Conservation (phyloP, 2,888 invertebrate species). For the Cerastis leucographa region DNA sequence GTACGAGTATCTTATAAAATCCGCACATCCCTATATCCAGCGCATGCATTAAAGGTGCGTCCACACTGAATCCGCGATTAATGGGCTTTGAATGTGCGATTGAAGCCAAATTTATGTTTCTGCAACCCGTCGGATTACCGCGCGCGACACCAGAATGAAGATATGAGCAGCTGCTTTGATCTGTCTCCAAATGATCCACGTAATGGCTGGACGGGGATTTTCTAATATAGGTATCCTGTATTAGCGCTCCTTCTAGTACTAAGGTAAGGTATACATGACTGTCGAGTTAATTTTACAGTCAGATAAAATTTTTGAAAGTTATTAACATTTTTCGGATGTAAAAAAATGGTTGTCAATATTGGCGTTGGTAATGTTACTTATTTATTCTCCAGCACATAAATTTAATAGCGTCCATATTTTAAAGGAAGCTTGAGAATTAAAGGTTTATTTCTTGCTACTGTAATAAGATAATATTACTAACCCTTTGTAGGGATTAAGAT, state of each 20-base stretch:
- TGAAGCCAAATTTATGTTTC: slow-evolving; percentile 89
- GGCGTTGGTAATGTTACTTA: background rate
- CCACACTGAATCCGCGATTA: slow-evolving; percentile 88
- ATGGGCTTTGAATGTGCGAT: slow-evolving; percentile 85
- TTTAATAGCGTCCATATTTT: slow-evolving; percentile 76
- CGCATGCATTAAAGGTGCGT: slow-evolving; percentile 86
- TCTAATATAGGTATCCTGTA: slow-evolving; percentile 69
- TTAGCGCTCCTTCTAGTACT: slow-evolving; percentile 37
- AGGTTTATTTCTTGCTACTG: slow-evolving; percentile 88
- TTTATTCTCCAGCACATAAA: slow-evolving; percentile 34
- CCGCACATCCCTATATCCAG: slow-evolving; percentile 75
- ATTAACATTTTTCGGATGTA: background rate
- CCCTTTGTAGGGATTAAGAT: slow-evolving; percentile 91
- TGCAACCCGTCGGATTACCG: slow-evolving; percentile 84
- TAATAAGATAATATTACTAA: slow-evolving; percentile 90
- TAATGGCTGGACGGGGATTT: slow-evolving; percentile 62
- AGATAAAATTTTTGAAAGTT: slow-evolving; percentile 23
- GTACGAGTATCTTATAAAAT: background rate
- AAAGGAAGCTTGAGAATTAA: slow-evolving; percentile 82
- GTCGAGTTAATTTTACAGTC: slow-evolving; percentile 28
- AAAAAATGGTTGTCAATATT: slow-evolving; percentile 19
- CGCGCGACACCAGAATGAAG: slow-evolving; percentile 77
- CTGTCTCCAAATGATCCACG: slow-evolving; percentile 67
- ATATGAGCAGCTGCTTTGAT: slow-evolving; percentile 82
- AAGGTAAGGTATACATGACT: slow-evolving; percentile 10